Evolutionary conservation across 2,888 invertebrate species (phyloP).

Genomic region (Anorthoa munda): DNA sequence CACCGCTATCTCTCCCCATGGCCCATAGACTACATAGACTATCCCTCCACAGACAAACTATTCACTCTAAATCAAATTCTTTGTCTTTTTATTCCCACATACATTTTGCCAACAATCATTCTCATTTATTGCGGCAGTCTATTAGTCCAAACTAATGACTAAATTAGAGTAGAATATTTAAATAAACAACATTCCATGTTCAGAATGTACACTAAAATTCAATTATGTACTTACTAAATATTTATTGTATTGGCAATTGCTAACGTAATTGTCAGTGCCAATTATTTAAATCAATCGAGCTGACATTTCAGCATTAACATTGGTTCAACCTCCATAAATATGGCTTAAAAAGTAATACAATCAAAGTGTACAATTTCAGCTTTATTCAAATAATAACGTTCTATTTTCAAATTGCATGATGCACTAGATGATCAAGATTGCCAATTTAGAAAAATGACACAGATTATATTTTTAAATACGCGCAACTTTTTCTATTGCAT

Average conservation of each 20-base stretch:
- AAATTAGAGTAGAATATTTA: slow-evolving; percentile 32
- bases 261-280: slow-evolving; percentile 36
- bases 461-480: slow-evolving; percentile 22
- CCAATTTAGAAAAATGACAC: slow-evolving; percentile 41
- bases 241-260: slow-evolving; percentile 51
- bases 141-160: slow-evolving; percentile 30
- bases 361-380: neutral
- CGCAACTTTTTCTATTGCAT: slow-evolving; percentile 14
- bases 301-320: slow-evolving; percentile 51
- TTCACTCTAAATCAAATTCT: too few species aligned
- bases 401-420: slow-evolving; percentile 35
- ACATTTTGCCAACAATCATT: slow-evolving; percentile 1
- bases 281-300: slow-evolving; percentile 56
- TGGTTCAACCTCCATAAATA: slow-evolving; percentile 50
- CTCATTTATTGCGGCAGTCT: slow-evolving; percentile 11
- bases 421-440: slow-evolving; percentile 37
- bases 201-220: slow-evolving; percentile 36
- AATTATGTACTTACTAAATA: slow-evolving; percentile 35
- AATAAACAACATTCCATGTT: slow-evolving; percentile 51
- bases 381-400: slow-evolving; percentile 28
- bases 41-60: too few species aligned
- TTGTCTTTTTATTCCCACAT: too few species aligned
- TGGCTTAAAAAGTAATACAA: slow-evolving; percentile 15
- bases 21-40: too few species aligned
- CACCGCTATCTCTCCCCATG: too few species aligned